phyloP scores from a whole-genome alignment of 2,797 vertebrate species.

The Glossophaga mutica region DNA sequence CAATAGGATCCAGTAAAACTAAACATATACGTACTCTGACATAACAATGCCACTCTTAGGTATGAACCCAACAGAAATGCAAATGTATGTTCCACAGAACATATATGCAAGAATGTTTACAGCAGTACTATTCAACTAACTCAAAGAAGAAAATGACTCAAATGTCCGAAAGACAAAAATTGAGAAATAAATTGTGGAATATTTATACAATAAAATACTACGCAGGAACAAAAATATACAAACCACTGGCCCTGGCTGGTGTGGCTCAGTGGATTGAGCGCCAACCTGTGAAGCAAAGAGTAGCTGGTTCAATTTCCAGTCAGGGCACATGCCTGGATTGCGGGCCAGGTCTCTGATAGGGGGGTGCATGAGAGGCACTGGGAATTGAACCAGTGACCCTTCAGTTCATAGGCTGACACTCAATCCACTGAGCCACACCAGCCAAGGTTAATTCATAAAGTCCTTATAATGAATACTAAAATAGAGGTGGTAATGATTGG shows the following conservation, averaged over 20 bases:
- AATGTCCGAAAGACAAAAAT: not conserved
- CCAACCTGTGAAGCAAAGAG: no score
- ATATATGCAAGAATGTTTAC: not conserved
- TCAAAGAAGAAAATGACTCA: not conserved
- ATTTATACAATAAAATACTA: not conserved
- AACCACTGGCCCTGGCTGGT: not conserved
- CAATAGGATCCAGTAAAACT: not conserved
- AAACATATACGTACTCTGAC: not conserved
- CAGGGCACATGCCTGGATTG: no score
- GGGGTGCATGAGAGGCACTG: no score
- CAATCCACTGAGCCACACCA: no score
- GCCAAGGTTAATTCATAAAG: not conserved
- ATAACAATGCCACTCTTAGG: not conserved
- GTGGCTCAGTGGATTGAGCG: no score
- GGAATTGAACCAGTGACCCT: no score
- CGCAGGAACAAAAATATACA: not conserved
- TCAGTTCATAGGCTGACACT: no score
- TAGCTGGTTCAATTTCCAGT: no score
- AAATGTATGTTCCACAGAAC: not conserved
- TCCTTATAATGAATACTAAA: not conserved
- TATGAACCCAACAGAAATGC: not conserved
- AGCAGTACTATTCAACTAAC: not conserved
- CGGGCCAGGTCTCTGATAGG: no score
- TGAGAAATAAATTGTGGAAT: not conserved
- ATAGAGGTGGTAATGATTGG: not conserved